Conservation (phyloP, 2,797 vertebrate genomes). For the Sebastes hubbsi region DNA sequence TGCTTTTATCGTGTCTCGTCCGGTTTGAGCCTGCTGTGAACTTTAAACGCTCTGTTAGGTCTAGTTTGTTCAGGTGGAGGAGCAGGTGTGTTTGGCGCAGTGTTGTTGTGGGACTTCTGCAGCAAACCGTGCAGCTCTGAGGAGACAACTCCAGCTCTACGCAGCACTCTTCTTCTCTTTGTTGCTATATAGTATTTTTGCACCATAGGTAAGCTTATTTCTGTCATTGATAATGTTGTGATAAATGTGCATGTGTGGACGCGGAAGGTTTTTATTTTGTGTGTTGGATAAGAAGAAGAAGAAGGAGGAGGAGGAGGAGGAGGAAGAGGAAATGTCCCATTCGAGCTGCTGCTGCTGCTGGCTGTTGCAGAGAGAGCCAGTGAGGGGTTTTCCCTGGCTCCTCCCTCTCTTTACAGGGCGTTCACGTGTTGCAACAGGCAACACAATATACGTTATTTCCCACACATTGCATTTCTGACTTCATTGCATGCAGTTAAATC, state of each 20-base stretch:
- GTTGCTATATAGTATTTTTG: not conserved
- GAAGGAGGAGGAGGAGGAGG: slow-evolving; percentile 25
- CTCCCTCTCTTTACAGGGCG: slow-evolving; percentile 82
- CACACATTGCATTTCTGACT: slow-evolving; percentile 62
- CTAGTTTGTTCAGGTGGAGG: not conserved
- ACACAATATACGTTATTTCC: slow-evolving; percentile 57
- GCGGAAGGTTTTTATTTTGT: not conserved
- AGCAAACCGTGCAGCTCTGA: slow-evolving; percentile 42
- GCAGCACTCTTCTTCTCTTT: slow-evolving; percentile 24
- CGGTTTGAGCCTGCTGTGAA: slow-evolving; percentile 23
- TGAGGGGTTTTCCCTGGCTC: slow-evolving; percentile 98
- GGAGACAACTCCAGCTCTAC: slow-evolving; percentile 53
- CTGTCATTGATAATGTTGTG: not conserved
- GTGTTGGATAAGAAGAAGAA: slow-evolving; percentile 17
- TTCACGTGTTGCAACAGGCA: slow-evolving; percentile 81
- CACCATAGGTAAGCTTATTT: slow-evolving; percentile 25
- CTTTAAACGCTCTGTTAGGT: slow-evolving; percentile 5
- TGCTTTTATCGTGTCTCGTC: slow-evolving; percentile 27
- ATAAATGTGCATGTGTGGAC: slow-evolving; percentile 3
- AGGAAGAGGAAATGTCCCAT: slow-evolving; percentile 49
- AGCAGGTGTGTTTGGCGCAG: slow-evolving; percentile 31
- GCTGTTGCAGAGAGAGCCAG: slow-evolving; percentile 85
- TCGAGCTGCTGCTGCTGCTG: slow-evolving; percentile 45
- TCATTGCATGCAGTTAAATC: slow-evolving; percentile 13
- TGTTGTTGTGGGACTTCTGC: slow-evolving; percentile 59